A percentile compares a stretch with the other conserved stretches of the same genome.
These are phyloP conservation scores for Ptychadena robeensis DNA, from an alignment of 2,797 vertebrate genomes.

Conservation along the genomic window DNA sequence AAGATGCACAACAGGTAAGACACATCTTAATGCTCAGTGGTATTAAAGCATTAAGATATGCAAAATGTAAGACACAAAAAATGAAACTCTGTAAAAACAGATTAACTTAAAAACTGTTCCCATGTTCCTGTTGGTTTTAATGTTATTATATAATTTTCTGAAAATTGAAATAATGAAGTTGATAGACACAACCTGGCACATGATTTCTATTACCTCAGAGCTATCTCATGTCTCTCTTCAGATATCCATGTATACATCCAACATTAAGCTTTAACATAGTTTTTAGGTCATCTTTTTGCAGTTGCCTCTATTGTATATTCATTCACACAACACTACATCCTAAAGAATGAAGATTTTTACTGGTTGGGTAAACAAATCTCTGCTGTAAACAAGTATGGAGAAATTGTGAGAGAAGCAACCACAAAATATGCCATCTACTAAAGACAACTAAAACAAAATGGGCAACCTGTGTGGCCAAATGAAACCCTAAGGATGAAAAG, in stretches of 20 bases:
- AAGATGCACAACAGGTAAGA: slow-evolving; percentile 96
- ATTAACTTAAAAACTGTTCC: neutral
- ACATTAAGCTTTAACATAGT: neutral
- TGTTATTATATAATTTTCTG: neutral
- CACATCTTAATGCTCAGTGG: neutral
- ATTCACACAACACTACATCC: neutral
- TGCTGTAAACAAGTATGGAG: neutral
- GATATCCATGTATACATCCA: neutral
- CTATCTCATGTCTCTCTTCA: neutral
- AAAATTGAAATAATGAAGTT: neutral
- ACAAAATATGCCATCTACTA: neutral
- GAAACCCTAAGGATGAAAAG: neutral
- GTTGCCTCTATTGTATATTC: neutral
- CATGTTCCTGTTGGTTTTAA: neutral
- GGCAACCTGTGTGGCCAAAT: neutral
- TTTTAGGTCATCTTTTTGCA: neutral
- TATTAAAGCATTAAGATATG: neutral
- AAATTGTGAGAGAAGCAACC: neutral
- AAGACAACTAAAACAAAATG: neutral
- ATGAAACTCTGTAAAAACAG: too few relatives aligned
- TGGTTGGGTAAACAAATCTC: neutral
- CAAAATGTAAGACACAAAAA: neutral
- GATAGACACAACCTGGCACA: neutral
- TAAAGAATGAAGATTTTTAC: neutral
- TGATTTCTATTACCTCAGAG: neutral